Evolutionary conservation across 2,888 invertebrate genomes (phyloP).

Genomic region (Drosophila limbata): DNA sequence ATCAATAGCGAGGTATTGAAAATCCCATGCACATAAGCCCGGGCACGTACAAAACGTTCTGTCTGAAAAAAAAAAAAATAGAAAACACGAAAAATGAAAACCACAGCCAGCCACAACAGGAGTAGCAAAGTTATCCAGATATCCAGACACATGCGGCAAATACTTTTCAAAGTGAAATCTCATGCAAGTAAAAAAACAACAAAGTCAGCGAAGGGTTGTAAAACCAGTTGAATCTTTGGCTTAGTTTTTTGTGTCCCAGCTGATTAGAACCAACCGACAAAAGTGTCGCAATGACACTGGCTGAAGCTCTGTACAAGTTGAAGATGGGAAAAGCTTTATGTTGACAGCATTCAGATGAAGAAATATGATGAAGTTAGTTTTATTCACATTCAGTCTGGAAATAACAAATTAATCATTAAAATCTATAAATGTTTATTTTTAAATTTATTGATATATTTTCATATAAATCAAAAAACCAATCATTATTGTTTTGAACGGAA

Average conservation of each 20-base stretch:
- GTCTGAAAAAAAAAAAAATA: constrained; percentile 42
- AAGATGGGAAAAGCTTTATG: not conserved
- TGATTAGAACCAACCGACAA: constrained; percentile 43
- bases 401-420: no score
- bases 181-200: constrained; percentile 57
- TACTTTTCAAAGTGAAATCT: constrained; percentile 81
- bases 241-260: constrained; percentile 55
- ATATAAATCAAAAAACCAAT: no score
- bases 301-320: not conserved
- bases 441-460: no score
- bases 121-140: constrained; percentile 75
- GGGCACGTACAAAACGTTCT: constrained; percentile 77
- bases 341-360: not conserved
- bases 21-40: constrained; percentile 77
- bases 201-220: constrained; percentile 56
- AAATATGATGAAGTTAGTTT: not conserved
- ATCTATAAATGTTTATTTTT: no score
- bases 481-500: no score
- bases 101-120: constrained; percentile 71
- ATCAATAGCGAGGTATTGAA: constrained; percentile 78
- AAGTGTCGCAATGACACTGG: constrained; percentile 38
- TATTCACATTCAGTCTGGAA: no score
- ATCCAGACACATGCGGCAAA: constrained; percentile 79
- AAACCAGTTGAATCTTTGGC: constrained; percentile 71
- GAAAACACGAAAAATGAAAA: constrained; percentile 42